Conservation (phyloP, 2,113 vertebrate genomes). For the Coryphaenoides rupestris region DNA sequence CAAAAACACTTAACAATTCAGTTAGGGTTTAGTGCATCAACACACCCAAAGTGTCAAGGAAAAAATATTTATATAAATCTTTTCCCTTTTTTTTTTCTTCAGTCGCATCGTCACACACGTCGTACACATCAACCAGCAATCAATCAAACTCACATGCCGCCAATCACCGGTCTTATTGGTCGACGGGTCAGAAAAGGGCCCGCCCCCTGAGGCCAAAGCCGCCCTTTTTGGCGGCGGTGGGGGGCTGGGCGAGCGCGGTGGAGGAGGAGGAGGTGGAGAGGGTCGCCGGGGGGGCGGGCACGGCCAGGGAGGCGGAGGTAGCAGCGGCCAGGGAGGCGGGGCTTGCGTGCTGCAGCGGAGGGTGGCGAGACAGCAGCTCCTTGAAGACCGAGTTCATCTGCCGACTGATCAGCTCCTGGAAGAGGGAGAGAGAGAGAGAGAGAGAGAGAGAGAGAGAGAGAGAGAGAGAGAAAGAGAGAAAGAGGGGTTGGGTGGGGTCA, state of each 20-base stretch:
- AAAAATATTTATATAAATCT: slow-evolving; percentile 31
- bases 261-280: slow-evolving; percentile 52
- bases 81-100: slow-evolving; percentile 26
- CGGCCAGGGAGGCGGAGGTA: slow-evolving; percentile 50
- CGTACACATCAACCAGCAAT: slow-evolving; percentile 25
- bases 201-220: slow-evolving; percentile 69
- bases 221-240: slow-evolving; percentile 61
- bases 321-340: slow-evolving; percentile 20
- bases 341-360: slow-evolving; percentile 37
- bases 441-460: too few relatives aligned
- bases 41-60: too few relatives aligned
- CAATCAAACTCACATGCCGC: too few relatives aligned
- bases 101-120: slow-evolving; percentile 19
- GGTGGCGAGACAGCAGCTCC: slow-evolving; percentile 77
- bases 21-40: too few relatives aligned
- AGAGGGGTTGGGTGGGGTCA: background rate
- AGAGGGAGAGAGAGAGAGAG: too few relatives aligned
- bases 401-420: slow-evolving; percentile 71
- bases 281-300: slow-evolving; percentile 20
- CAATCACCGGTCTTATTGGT: too few relatives aligned
- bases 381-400: slow-evolving; percentile 84
- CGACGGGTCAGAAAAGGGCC: slow-evolving; percentile 68
- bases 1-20: too few relatives aligned
- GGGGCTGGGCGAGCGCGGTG: slow-evolving; percentile 50
- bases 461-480: background rate